Evolutionary conservation across 2,797 vertebrate genomes (phyloP).

Genomic region (Neopelma chrysocephalum): DNA sequence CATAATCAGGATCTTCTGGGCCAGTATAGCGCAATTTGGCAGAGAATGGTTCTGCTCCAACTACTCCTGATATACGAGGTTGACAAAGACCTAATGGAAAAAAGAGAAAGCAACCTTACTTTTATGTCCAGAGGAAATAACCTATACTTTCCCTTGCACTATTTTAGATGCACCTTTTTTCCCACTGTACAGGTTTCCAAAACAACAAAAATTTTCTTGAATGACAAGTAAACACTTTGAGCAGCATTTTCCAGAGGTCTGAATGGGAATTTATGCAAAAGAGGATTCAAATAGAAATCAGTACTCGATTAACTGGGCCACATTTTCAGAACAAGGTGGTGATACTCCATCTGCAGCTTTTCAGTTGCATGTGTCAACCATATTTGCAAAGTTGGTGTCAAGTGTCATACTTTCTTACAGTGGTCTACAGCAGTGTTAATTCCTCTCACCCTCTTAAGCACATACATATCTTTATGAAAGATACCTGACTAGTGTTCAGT

Average conservation of each 20-base stretch:
- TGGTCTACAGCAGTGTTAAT: background rate
- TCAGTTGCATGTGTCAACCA: background rate
- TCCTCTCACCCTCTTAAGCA: background rate
- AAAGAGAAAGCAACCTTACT: background rate
- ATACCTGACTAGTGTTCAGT: background rate
- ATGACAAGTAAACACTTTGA: background rate
- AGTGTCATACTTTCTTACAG: background rate
- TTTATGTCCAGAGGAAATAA: background rate
- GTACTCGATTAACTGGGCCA: background rate
- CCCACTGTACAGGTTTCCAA: background rate
- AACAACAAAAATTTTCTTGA: background rate
- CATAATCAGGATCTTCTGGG: slow-evolving; percentile 83
- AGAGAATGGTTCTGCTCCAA: slow-evolving; percentile 95
- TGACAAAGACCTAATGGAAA: slow-evolving; percentile 87
- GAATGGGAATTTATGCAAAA: background rate
- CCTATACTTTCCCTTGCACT: background rate
- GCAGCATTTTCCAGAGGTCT: background rate
- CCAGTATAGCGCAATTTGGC: slow-evolving; percentile 92
- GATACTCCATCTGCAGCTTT: background rate
- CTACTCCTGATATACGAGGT: slow-evolving; percentile 84
- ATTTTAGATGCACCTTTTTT: background rate
- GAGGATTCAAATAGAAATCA: background rate
- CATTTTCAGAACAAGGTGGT: background rate
- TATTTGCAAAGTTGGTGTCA: background rate
- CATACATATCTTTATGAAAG: background rate